Conservation (phyloP, 1,140 invertebrate species). For the Pachypsylla venusta region DNA sequence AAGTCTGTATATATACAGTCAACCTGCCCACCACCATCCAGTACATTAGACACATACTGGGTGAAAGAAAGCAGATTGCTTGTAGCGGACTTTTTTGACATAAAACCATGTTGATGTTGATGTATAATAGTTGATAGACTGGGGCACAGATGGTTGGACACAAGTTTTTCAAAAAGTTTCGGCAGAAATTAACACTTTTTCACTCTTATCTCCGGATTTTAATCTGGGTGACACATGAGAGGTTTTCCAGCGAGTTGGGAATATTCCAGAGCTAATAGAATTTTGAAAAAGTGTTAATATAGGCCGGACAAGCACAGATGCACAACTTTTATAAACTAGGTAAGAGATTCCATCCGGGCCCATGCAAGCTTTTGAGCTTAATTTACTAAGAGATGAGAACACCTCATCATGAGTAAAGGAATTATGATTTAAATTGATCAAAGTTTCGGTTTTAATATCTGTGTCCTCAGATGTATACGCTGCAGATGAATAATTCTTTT, state of each 20-base stretch:
- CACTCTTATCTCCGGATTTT: too few relatives aligned
- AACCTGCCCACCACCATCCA: too few relatives aligned
- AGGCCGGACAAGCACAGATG: neutral
- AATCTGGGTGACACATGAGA: neutral
- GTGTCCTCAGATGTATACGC: neutral
- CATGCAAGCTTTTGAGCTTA: neutral
- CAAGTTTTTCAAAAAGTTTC: too few relatives aligned
- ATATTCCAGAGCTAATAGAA: neutral
- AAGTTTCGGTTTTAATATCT: neutral
- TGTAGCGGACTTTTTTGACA: too few relatives aligned
- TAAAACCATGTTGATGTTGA: too few relatives aligned
- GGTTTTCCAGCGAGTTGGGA: neutral
- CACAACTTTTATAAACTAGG: neutral
- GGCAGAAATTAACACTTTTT: too few relatives aligned
- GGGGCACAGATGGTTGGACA: too few relatives aligned
- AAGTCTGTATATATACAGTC: too few relatives aligned
- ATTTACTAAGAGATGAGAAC: neutral
- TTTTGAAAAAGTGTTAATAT: neutral
- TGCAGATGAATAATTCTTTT: neutral
- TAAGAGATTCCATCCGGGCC: neutral
- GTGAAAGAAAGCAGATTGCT: too few relatives aligned
- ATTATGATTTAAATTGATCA: neutral
- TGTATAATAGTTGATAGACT: too few relatives aligned
- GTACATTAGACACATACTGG: too few relatives aligned
- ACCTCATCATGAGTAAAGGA: neutral